Evolutionary conservation across 2,797 vertebrate species (phyloP).

Genomic region (Phataginus tetradactyla): DNA sequence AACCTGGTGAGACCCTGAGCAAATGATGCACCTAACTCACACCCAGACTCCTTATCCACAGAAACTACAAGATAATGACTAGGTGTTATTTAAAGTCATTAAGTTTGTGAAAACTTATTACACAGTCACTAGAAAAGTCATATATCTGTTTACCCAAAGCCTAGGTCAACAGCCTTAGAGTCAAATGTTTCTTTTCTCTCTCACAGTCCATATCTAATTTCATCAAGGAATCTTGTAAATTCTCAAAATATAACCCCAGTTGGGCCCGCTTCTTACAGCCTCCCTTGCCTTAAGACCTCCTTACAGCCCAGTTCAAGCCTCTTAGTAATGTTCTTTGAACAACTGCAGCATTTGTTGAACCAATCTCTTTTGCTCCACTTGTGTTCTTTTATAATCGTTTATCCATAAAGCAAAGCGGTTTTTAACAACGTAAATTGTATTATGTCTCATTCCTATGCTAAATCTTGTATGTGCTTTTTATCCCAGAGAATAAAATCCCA

Average conservation of each 20-base stretch:
- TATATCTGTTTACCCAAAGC: neutral
- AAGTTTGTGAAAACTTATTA: neutral
- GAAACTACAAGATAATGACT: neutral
- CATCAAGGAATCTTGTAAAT: neutral
- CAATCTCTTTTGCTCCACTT: neutral
- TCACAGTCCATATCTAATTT: neutral
- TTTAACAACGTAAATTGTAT: neutral
- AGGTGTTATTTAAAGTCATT: neutral
- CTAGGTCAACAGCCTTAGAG: neutral
- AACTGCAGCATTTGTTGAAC: neutral
- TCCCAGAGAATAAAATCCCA: constrained; percentile 11
- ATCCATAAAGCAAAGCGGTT: neutral
- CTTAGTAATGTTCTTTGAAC: neutral
- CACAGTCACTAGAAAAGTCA: neutral
- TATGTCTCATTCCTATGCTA: neutral
- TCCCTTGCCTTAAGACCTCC: neutral
- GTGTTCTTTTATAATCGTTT: neutral
- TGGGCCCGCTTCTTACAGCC: neutral
- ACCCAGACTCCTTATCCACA: neutral
- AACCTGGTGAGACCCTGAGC: neutral
- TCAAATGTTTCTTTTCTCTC: neutral
- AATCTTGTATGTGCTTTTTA: neutral
- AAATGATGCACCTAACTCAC: neutral
- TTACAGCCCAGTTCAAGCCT: neutral
- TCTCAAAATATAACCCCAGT: constrained; percentile 5